Evolutionary conservation across 2,797 vertebrate genomes (phyloP).

Genomic region (Heterohyrax brucei): DNA sequence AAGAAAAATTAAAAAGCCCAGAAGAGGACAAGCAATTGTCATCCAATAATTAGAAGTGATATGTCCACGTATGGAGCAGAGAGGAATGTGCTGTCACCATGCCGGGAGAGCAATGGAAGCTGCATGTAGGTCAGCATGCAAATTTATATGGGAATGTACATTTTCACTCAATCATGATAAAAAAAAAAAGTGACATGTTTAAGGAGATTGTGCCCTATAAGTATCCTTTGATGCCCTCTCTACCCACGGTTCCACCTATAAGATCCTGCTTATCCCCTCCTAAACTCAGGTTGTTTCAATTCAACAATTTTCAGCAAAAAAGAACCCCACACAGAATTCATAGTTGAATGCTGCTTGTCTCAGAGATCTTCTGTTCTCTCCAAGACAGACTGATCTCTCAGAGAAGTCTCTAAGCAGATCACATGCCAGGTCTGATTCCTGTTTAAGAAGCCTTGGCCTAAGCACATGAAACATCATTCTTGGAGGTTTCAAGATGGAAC

Average conservation of each 20-base stretch:
- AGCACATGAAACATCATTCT: conserved; percentile 49
- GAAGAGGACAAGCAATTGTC: neutral
- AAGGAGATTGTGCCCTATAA: neutral
- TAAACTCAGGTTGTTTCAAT: neutral
- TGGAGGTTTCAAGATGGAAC: neutral
- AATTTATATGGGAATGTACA: too few relatives aligned
- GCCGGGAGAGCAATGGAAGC: too few relatives aligned
- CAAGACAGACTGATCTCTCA: conserved; percentile 16
- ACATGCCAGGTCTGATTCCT: neutral
- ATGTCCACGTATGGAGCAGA: neutral
- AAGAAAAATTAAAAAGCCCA: neutral
- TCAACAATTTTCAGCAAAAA: conserved; percentile 56
- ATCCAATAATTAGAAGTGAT: conserved; percentile 15
- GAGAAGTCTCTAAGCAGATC: conserved; percentile 42
- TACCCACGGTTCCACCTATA: neutral
- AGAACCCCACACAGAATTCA: neutral
- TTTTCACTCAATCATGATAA: too few relatives aligned
- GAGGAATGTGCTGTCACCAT: too few relatives aligned
- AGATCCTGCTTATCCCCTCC: neutral
- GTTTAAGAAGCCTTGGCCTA: conserved; percentile 53
- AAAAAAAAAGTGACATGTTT: neutral
- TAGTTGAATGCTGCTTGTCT: neutral
- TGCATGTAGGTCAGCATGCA: too few relatives aligned
- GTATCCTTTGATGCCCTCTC: neutral
- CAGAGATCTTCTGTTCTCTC: conserved; percentile 13